Evolutionary conservation across 2,113 vertebrate species (phyloP).

Genomic region (Ailurus styani): DNA sequence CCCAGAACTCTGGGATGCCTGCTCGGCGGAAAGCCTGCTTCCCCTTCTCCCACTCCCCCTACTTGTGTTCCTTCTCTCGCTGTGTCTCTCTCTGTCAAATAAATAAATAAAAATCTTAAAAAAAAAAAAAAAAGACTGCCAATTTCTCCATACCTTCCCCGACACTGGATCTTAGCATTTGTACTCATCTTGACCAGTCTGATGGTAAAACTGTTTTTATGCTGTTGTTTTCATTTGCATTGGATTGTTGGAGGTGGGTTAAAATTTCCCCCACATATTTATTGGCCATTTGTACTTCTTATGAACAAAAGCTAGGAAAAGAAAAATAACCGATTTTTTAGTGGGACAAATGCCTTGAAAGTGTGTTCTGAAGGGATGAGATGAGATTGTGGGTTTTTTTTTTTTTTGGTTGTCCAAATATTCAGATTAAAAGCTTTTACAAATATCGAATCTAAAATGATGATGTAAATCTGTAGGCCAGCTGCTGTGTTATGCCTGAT

Average conservation of each 20-base stretch:
- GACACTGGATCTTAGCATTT: background rate
- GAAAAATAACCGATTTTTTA: background rate
- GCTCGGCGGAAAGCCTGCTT: too few relatives aligned
- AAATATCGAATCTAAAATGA: background rate
- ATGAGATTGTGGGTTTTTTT: background rate
- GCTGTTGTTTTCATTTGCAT: background rate
- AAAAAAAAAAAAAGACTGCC: too few relatives aligned
- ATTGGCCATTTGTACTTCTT: background rate
- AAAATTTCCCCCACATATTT: background rate
- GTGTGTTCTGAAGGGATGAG: background rate
- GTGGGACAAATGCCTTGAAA: background rate
- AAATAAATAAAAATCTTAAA: too few relatives aligned
- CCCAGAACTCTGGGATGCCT: too few relatives aligned
- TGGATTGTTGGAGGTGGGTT: background rate
- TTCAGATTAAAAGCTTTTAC: slow-evolving; percentile 16
- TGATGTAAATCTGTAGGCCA: background rate
- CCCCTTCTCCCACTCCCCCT: too few relatives aligned
- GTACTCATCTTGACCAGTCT: background rate
- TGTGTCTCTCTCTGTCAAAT: too few relatives aligned
- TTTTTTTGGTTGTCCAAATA: background rate
- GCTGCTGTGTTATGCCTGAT: background rate
- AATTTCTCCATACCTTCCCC: background rate
- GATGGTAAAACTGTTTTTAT: background rate
- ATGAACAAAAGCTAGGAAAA: background rate
- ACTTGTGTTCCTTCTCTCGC: too few relatives aligned